Percentiles rank a stretch among this genome's conserved stretches.
These are phyloP conservation scores for Gonatopus flavifemur DNA, from an alignment of 1,140 invertebrate species.

Conservation along the genomic window DNA sequence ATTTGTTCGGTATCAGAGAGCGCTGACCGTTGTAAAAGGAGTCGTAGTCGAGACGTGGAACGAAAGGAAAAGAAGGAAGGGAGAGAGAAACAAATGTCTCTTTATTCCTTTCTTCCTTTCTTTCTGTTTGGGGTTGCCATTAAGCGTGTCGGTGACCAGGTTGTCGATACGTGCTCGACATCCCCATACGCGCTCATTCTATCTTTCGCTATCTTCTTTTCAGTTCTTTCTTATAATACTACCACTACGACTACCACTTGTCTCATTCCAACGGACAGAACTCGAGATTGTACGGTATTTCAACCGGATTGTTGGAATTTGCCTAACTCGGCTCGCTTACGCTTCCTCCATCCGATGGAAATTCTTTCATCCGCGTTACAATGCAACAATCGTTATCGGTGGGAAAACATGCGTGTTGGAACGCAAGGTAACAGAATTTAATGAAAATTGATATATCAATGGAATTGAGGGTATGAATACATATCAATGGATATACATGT, in stretches of 20 bases:
- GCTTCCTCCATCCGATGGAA: too few species aligned
- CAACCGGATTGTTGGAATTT: conserved; percentile 24
- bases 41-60: conserved; percentile 2
- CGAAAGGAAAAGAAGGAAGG: conserved; percentile 1
- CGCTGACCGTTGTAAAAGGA: conserved; percentile 43
- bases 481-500: too few species aligned
- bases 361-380: too few species aligned
- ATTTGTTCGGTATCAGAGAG: conserved; percentile 42
- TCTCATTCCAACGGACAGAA: conserved; percentile 11
- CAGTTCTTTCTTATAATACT: too few species aligned
- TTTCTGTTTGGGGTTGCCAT: conserved; percentile 34
- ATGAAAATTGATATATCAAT: too few species aligned
- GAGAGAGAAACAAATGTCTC: conserved; percentile 11
- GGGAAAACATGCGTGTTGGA: too few species aligned
- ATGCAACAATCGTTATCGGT: too few species aligned
- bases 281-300: conserved; percentile 30
- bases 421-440: too few species aligned
- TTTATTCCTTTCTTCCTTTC: conserved; percentile 22
- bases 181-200: conserved; percentile 22
- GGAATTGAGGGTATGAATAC: too few species aligned
- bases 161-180: conserved; percentile 45
- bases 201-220: neutral
- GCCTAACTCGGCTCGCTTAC: conserved; percentile 15
- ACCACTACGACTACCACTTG: neutral
- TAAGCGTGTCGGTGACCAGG: conserved; percentile 35